Evolutionary conservation across 2,888 invertebrate genomes (phyloP).

Genomic region (Pandemis corylana): DNA sequence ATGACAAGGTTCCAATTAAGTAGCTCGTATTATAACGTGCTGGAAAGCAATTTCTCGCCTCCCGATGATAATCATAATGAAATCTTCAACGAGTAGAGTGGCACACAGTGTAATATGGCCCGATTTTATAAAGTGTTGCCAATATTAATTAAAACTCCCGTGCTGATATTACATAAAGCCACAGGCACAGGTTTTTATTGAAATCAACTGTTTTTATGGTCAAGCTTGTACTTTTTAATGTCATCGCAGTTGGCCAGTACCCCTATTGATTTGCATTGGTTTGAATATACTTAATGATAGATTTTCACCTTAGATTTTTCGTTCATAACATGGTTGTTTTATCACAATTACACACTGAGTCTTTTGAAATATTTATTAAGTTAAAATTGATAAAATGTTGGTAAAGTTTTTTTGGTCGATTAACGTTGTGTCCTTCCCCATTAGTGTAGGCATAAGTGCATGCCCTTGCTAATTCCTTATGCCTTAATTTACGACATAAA

Average conservation of each 20-base stretch:
- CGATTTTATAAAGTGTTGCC: conserved; percentile 26
- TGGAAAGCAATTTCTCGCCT: conserved; percentile 64
- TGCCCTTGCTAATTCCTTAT: conserved; percentile 9
- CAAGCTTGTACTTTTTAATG: too few species aligned
- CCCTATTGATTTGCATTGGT: too few species aligned
- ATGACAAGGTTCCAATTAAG: conserved; percentile 76
- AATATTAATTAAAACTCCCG: conserved; percentile 30
- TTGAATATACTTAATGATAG: too few species aligned
- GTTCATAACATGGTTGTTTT: too few species aligned
- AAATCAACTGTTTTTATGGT: neutral
- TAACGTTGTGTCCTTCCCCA: neutral
- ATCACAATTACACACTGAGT: too few species aligned
- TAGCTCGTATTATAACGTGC: conserved; percentile 66
- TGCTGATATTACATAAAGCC: conserved; percentile 2
- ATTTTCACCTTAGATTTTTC: neutral
- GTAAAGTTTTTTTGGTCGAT: neutral
- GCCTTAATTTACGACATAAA: conserved; percentile 21
- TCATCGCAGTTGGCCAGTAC: too few species aligned
- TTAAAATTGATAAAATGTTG: neutral
- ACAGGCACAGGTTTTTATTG: conserved; percentile 12
- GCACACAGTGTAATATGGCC: conserved; percentile 25
- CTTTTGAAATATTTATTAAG: neutral
- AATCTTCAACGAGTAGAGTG: conserved; percentile 60
- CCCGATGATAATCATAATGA: conserved; percentile 70
- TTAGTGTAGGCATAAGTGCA: neutral